Evolutionary conservation across 1,140 invertebrate species (phyloP), one percentile per base, ranked within the genome.

Genomic region (Drosophila tani): DNA sequence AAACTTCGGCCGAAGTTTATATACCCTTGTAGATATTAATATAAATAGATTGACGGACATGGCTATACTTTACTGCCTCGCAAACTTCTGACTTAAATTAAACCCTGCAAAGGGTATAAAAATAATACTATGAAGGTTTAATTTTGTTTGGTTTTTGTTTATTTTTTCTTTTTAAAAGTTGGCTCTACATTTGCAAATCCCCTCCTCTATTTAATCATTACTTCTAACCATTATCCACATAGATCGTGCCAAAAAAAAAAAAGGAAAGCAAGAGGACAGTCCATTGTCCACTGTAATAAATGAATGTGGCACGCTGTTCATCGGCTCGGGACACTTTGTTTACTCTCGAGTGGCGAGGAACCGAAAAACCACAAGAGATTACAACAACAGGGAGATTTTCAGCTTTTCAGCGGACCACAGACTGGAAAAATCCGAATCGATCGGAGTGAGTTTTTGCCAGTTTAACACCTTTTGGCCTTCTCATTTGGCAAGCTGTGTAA

Each of bases 401-500:
- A 84, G 85, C 88, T 88, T 90, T 91, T 91, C 87, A 91, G 55
- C 86, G 59, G 59, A 38, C 45, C 68, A 46, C 43, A 76, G 56
- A 43, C 60, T 17, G 63, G 41, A 59, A 43, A 49, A 47, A 32
- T 43, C 29, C n/a, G 24, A 9, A 35, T 14, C 21, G 43, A 62
- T 45, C 41, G 60, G 60, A 86, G 80, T 80, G 84, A 88, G 79
- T 91, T 88, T 91, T 91, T 85, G 88, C 84, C 88, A 91, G 86
- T 91, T 91, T 91, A 91, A 91, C 88, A 91, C 88, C 88, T 91
- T 91, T 91, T 67, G 71, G 56, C 53, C 57, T 43, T 58, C 38
- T 66, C 55, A 50, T 83, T 84, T 90, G 68, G 85, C 84, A 88
- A 88, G 84, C 84, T 88, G 84, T 75, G 78, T 79, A 79, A 88